Base-by-base conservation (phyloP, 2,113 vertebrate species). In the Tetraodon nigroviridis region DNA sequence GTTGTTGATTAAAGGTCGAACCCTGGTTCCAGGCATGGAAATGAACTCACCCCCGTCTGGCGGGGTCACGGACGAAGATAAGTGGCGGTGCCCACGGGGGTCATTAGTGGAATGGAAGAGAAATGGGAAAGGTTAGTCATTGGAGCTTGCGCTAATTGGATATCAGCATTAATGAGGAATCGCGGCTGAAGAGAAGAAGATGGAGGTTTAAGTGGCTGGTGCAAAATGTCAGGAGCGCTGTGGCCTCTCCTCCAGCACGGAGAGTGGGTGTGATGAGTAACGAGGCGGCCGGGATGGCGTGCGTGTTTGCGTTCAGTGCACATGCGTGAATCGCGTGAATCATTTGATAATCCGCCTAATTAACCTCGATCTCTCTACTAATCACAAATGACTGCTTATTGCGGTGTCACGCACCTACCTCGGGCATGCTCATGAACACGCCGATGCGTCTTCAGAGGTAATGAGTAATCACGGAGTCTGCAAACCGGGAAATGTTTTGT, bases 111-210 rank as follows among this genome's bases (percentile, higher is more conserved):
- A 42, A 21, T 47, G 51, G 69, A 57, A 58, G 73, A 78, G 78
- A 17, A 63, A 79, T 55, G 70, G 69, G 54, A 86, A 87, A 88
- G 81, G 82, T 84, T 85, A 83, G 55, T 70, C 54, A 76, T 65
- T 76, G 64, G 67, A 71, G 69, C 71, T 62, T 53, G 42, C 82
- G 79, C 75, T 88, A 85, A 88, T 85, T 87, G 84, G 60, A 67
- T 76, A 77, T 79, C 84, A 73, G 64, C 71, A 65, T 80, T 89
- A 89, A 90, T 85, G 84, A 88, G 75, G 82, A 71, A 64, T 68
- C 53, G 61, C 19, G 61, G 71, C 58, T 64, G 67, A 72, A n/a
- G 55, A 65, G 58, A 73, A 24, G 44, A 55, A 27, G 67, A 52
- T 51, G 41, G 37, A 11, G 54, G 27, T 49, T 70, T 67, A 78